Base-by-base conservation (phyloP, 2,797 vertebrate genomes). In the Falco berigora region DNA sequence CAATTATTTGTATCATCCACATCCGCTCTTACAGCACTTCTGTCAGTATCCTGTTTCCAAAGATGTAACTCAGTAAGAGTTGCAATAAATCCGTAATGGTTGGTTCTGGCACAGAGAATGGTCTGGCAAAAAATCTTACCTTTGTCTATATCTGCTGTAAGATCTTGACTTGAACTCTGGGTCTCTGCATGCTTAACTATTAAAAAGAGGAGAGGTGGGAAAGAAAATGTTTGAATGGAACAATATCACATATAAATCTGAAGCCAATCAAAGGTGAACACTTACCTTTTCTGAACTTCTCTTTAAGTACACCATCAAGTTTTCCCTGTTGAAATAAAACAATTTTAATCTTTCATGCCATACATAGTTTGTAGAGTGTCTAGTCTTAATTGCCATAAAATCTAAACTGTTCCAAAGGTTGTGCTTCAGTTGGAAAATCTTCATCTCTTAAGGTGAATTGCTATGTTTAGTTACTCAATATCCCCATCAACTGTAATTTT, bases 251-350 rank as follows among this genome's bases (percentile, higher is more conserved):
- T 15, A 59, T 4, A 85, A 73, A 77, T 66, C 20, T 88, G 53
- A 80, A 91, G 42, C 42, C 27, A 76, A 73, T 64, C 24, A 88
- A 74, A 90, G 47, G 47, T 34, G n/a, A 80, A 63, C 14, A 78
- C 94, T 98, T 98, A 99, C 99, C 98, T 98, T 98, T 99, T 78
- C 92, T 98, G 56, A 69, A 82, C 47, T 98, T 98, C 86, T 98
- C 98, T 89, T 97, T 98, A 95, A 98, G 98, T 81, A 98, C 94
- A 74, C 96, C 98, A 64, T 98, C 92, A 49, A 99, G 97, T 74
- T 98, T 98, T 96, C 97, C 97, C 99, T 99, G 96, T 95, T 96
- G 53, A 96, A 87, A 96, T 82, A 28, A 83, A 94, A 91, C 24
- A 92, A 14, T 21, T 68, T 36, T 67, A 21, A 73, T 59, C 73